These are phyloP conservation scores for Girardinichthys multiradiatus DNA, from an alignment of 2,113 vertebrate genomes.

Conservation along the genomic window DNA sequence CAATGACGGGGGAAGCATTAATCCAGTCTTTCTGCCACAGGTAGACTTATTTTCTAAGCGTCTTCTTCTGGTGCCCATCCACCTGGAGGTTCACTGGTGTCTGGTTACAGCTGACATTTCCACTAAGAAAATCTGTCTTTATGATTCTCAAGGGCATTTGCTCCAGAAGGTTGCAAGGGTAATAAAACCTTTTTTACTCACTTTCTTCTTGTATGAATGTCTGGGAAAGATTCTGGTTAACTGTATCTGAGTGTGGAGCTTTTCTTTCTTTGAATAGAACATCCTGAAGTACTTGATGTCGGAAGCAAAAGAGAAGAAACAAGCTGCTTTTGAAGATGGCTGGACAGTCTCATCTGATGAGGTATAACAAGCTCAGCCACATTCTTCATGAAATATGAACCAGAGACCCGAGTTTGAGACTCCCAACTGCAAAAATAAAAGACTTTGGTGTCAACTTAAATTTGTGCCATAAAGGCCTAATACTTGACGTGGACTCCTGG, in stretches of 20 bases:
- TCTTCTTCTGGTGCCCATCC: conserved; percentile 92
- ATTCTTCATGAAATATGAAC: background rate
- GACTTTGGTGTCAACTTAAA: no score
- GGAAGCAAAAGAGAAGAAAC: conserved; percentile 94
- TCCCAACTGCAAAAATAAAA: no score
- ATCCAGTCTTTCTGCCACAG: conserved; percentile 64
- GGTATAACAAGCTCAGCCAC: conserved; percentile 71
- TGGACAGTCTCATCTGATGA: conserved; percentile 91
- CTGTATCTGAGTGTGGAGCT: background rate
- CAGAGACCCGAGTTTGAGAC: no score
- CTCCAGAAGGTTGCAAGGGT: conserved; percentile 94
- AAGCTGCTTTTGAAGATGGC: conserved; percentile 86
- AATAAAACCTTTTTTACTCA: conserved; percentile 48
- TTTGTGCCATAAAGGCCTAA: no score
- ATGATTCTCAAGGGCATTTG: conserved; percentile 94
- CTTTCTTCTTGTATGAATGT: background rate
- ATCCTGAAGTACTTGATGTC: conserved; percentile 94
- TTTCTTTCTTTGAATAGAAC: conserved; percentile 80
- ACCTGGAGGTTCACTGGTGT: conserved; percentile 98
- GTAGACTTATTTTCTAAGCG: conserved; percentile 96
- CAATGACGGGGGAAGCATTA: background rate
- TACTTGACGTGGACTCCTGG: no score
- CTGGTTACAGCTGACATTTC: conserved; percentile 91
- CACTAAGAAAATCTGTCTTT: conserved; percentile 90
- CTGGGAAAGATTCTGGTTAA: background rate